A percentile compares a stretch with the other conserved stretches of the same genome.
Evolutionary conservation across 2,797 vertebrate genomes (phyloP).

Genomic region (Prunella strophiata): DNA sequence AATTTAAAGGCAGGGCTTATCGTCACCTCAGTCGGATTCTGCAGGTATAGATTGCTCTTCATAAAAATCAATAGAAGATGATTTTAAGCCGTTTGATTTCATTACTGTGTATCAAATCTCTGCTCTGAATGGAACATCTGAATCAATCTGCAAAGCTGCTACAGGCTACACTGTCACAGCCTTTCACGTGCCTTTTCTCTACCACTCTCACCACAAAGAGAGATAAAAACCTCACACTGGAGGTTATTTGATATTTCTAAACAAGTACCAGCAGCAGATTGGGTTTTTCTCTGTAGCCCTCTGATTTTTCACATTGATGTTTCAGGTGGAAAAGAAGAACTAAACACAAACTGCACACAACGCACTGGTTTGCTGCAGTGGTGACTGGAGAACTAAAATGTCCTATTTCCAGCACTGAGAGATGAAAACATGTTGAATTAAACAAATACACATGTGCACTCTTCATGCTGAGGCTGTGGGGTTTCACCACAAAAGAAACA

Average conservation of each 20-base stretch:
- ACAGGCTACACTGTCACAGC: neutral
- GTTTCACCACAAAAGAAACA: slow-evolving; percentile 17
- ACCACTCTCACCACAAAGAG: neutral
- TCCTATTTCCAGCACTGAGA: neutral
- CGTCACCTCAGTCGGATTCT: neutral
- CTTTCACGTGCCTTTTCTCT: neutral
- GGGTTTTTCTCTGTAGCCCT: neutral
- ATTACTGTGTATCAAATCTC: slow-evolving; percentile 23
- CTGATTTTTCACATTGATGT: neutral
- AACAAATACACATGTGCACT: neutral
- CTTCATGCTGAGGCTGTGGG: neutral
- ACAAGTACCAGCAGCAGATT: neutral
- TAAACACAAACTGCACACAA: fast-evolving
- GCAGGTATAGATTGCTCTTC: slow-evolving; percentile 6
- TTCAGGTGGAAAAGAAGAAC: neutral
- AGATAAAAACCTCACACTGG: neutral
- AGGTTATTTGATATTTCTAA: slow-evolving; percentile 3
- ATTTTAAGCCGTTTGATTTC: slow-evolving; percentile 44
- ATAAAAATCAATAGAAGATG: slow-evolving; percentile 31
- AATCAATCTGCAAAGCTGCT: slow-evolving; percentile 50
- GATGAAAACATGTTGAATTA: slow-evolving; percentile 23
- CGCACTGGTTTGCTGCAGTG: fast-evolving
- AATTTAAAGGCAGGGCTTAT: neutral
- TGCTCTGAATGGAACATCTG: slow-evolving; percentile 24
- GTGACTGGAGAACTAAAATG: neutral